These are phyloP conservation scores for Loxodonta africana DNA, from an alignment of 2,113 vertebrate genomes.

Conservation along the genomic window DNA sequence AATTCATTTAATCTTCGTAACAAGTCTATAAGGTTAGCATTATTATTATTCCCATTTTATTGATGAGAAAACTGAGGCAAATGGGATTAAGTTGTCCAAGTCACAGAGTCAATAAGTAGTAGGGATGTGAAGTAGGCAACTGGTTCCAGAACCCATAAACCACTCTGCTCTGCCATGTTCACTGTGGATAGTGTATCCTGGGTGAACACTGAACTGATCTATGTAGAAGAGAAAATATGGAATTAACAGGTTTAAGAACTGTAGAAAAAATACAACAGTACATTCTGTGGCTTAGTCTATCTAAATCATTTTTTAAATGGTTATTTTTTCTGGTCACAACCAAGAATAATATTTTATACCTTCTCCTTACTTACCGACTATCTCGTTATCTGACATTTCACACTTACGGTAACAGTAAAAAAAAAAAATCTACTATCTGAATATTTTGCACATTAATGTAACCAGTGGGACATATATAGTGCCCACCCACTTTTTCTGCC, in stretches of 20 bases:
- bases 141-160: neutral
- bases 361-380: no score
- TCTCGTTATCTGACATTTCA: no score
- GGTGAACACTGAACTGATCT: neutral
- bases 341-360: slow-evolving; percentile 24
- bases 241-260: slow-evolving; percentile 45
- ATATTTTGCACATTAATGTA: no score
- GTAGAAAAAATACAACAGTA: neutral
- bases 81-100: neutral
- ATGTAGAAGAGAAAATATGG: neutral
- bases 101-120: neutral
- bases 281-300: neutral
- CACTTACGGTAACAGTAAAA: no score
- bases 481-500: no score
- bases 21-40: neutral
- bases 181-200: neutral
- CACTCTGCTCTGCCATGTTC: neutral
- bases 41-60: neutral
- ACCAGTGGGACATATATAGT: no score
- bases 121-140: neutral
- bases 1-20: neutral
- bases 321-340: slow-evolving; percentile 49
- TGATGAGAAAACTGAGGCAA: neutral
- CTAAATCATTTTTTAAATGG: slow-evolving; percentile 17
- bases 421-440: no score